Evolutionary conservation across 2,888 invertebrate genomes (phyloP), one percentile per base, ranked within the genome.

Genomic region (Eurytoma adleriae): DNA sequence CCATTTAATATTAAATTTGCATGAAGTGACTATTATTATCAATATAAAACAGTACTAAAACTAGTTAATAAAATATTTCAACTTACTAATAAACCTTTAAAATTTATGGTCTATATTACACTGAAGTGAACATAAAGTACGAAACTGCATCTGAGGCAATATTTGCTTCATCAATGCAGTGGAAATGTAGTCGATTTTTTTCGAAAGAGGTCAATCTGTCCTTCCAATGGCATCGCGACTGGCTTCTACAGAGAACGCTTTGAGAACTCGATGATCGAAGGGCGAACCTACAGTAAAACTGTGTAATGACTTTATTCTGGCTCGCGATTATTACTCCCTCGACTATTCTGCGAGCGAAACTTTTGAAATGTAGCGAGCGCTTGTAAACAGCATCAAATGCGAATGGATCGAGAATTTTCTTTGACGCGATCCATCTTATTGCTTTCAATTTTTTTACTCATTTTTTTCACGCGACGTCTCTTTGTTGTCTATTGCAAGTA

Each of bases 221-320:
- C 20, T 69, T 62, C 61, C 61, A 59, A 54, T 61, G 54, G 40
- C 30, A 69, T 13, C 40, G 14, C 40, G 10, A 20, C 48, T 24
- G 18, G 59, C 67, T 12, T 14, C 20, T 16, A 10, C 7, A 69
- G 64, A 40, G 50, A 76, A 62, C 69, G 76, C 76, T 77, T 77
- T 56, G 54, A 59, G 40, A 77, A 77, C 70, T 77, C 70, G 4
- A 40, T n/a, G 64, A 40, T n/a, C 12, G 59, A 24, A 5, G 24
- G 59, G 50, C 27, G 4, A 12, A 18, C 7, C 1, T 24, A 14
- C 14, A 20, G 64, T 52, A 27, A 10, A 77, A 48, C 66, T 48
- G 56, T 57, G 64, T 50, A 78, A 66, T 78, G 78, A 78, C 71
- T 78, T 78, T 78, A 71, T 78, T 78, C 71, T 66, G 71, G 27